Base-by-base conservation (phyloP, 2,888 invertebrate genomes). In the Netelia fuscicornis region DNA sequence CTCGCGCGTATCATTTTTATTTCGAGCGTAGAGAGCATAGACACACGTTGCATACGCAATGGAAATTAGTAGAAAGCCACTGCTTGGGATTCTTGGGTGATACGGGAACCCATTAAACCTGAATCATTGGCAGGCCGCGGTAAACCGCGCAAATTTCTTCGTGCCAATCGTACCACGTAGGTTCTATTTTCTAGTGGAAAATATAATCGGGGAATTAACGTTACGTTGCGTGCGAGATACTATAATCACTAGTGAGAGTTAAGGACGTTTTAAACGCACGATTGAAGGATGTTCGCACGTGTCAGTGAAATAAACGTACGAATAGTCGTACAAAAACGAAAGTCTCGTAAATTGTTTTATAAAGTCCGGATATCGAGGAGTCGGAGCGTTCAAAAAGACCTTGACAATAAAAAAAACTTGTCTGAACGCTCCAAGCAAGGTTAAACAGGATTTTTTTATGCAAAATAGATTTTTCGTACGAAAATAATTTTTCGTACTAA, bases 101-200 rank as follows among this genome's bases (percentile, higher is more conserved):
- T 64, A 64, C n/a, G 62, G 17, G 62, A 64, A 13, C 13, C 62
- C 11, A 64, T 64, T 37, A 64, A 64, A 13, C 13, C 48, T 48
- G 37, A 64, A 23, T 60, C 60, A 23, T 64, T 13, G 30, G 30
- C 10, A 30, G 30, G 62, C 13, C 30, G 62, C 62, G 62, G 37
- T 64, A n/a, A 64, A n/a, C 62, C 62, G 62, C 62, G 37, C 23
- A 64, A 64, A 64, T 64, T 64, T 64, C 9, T 64, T 37, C 62
- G 62, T 3, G 1, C 37, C 8, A 6, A 37, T 37, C 37, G 17
- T 17, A 17, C 17, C 37, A 37, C 37, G 30, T 13, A 37, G 20
- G 20, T 30, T 64, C 37, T n/a, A 13, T 37, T 64, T 10, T 13
- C 13, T 48, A 13, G 11, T 13, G 30, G 37, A 37, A 37, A 64